These are phyloP conservation scores for Eretmochelys imbricata DNA, from an alignment of 2,113 vertebrate species.

Conservation along the genomic window DNA sequence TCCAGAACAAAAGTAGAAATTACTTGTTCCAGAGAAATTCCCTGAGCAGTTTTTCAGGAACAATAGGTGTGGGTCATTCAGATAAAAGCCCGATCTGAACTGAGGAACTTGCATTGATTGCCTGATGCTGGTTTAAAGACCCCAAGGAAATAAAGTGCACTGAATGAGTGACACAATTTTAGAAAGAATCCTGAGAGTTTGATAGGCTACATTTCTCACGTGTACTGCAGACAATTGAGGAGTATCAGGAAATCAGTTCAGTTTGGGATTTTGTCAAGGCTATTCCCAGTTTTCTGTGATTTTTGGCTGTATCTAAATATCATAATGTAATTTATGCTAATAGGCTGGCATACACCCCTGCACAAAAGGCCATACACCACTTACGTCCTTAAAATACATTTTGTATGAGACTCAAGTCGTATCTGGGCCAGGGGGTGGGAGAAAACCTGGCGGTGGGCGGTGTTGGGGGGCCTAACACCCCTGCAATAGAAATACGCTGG, in stretches of 20 bases:
- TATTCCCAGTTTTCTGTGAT: neutral
- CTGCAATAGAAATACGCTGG: neutral
- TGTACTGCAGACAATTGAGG: neutral
- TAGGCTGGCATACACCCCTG: neutral
- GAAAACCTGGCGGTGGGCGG: no score
- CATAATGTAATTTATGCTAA: neutral
- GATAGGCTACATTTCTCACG: neutral
- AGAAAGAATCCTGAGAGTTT: neutral
- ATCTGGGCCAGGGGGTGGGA: neutral
- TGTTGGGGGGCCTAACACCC: neutral
- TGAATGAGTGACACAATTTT: neutral
- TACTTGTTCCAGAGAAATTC: neutral
- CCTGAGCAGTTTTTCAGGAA: neutral
- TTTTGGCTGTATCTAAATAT: neutral
- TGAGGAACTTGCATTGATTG: neutral
- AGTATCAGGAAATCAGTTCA: neutral
- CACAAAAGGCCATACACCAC: neutral
- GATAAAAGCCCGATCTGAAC: neutral
- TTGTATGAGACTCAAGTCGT: neutral
- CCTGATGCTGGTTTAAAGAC: neutral
- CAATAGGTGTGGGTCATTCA: neutral
- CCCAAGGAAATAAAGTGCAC: neutral
- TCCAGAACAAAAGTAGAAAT: neutral
- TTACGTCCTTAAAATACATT: neutral
- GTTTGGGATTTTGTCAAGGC: neutral